Evolutionary conservation across 2,888 invertebrate genomes (phyloP), one percentile per base, ranked within the genome.

Genomic region (Dryocosmus kuriphilus): DNA sequence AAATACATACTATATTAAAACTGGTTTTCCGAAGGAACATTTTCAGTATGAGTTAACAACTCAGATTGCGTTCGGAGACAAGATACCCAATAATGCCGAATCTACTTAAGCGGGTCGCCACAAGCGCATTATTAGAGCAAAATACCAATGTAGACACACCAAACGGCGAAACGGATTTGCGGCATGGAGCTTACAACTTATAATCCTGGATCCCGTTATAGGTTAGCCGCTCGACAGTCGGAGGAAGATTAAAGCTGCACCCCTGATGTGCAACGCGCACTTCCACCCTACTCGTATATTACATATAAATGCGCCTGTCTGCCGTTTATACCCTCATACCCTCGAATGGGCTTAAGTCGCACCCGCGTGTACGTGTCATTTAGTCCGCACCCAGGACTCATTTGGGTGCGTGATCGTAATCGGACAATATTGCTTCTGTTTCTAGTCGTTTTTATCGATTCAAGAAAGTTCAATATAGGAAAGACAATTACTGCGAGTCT

Each of bases 151-250:
- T 35, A 63, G 62, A 55, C 55, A 81, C 79, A 75, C 41, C 41
- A 41, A 63, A 61, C 32, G 85, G 85, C 85, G 79, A 85, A 87
- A 79, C 74, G 84, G 83, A 85, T 86, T 84, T 84, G 79, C 41
- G 80, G 77, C 74, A 60, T 57, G 83, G 78, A 84, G 89, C 85
- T 89, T 89, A 89, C 89, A 88, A 89, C 86, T 88, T 87, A 88
- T 89, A 89, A 89, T 89, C 89, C 88, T 78, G 75, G 83, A 88
- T 88, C 88, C 84, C 85, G 87, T 89, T 88, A 89, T 87, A 84
- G 89, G 87, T 88, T 87, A 85, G 84, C 86, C 83, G 82, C 85
- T 80, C 85, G 82, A 79, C 83, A 80, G 82, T 79, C 84, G 80
- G 80, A 77, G 83, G 85, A 88, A 89, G 89, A 89, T 89, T 89